phyloP scores from a whole-genome alignment of 2,888 invertebrate genomes.

The Philaethria dido region DNA sequence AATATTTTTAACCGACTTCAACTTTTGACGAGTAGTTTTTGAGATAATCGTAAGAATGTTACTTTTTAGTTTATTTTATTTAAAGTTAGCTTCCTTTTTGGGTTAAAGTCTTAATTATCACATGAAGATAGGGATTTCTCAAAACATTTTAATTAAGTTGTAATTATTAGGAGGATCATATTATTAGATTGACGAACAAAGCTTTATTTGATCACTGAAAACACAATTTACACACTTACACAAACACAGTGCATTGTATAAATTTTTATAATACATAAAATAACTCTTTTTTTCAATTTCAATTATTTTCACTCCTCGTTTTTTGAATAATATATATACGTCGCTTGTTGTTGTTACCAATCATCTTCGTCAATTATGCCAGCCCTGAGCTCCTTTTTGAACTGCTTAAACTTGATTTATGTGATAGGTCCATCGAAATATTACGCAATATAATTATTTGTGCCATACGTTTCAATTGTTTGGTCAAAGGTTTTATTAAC shows the following conservation, averaged over 20 bases:
- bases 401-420: slow-evolving; percentile 48
- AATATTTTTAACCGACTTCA: too few relatives aligned
- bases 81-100: too few relatives aligned
- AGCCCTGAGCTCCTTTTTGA: slow-evolving; percentile 47
- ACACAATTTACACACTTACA: too few relatives aligned
- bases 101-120: too few relatives aligned
- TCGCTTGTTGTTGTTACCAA: slow-evolving; percentile 48
- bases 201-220: too few relatives aligned
- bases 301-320: slow-evolving; percentile 43
- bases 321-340: slow-evolving; percentile 55
- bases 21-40: too few relatives aligned
- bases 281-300: not conserved
- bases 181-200: too few relatives aligned
- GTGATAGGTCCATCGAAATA: slow-evolving; percentile 37
- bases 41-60: too few relatives aligned
- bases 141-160: too few relatives aligned
- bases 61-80: too few relatives aligned
- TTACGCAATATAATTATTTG: slow-evolving; percentile 37
- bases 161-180: too few relatives aligned
- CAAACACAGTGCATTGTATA: not conserved
- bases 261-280: not conserved
- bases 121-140: too few relatives aligned
- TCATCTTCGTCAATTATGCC: slow-evolving; percentile 52
- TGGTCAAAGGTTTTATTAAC: slow-evolving; percentile 38
- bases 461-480: slow-evolving; percentile 37